A percentile compares a stretch with the other conserved stretches of the same genome.
Conservation (phyloP, 2,797 vertebrate genomes). For the Ptychobarbus kaznakovi region DNA sequence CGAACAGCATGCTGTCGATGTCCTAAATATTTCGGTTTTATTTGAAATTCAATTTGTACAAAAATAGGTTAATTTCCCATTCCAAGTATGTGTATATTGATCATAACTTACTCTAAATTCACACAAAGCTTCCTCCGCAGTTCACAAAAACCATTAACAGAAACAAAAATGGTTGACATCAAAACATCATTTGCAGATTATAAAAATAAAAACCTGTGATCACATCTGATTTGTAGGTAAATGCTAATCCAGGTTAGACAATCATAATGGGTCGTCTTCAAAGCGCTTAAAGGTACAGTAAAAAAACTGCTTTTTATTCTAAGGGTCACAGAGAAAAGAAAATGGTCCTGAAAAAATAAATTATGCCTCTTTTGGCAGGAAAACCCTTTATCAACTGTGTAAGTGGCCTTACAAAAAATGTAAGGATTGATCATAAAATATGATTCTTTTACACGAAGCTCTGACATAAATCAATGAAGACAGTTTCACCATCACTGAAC, state of each 20-base stretch:
- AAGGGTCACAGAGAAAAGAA: background rate
- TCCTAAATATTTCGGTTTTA: constrained; percentile 44
- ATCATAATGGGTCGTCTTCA: background rate
- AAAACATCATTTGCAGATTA: background rate
- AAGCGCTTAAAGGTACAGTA: background rate
- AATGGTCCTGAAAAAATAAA: background rate
- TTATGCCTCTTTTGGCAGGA: background rate
- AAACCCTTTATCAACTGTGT: background rate
- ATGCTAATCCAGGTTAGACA: constrained; percentile 1
- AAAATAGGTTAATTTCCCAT: constrained; percentile 56
- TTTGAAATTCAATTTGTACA: constrained; percentile 60
- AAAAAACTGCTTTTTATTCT: background rate
- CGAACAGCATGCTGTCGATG: constrained; percentile 23
- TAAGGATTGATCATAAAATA: constrained; percentile 56
- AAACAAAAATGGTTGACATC: background rate
- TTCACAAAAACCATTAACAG: background rate
- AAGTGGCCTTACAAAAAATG: background rate
- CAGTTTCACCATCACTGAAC: constrained; percentile 51
- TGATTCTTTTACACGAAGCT: constrained; percentile 61
- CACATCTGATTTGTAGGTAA: background rate
- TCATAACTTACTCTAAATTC: constrained; percentile 14
- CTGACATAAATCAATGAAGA: constrained; percentile 60
- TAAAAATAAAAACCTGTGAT: background rate
- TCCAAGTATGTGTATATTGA: constrained; percentile 62
- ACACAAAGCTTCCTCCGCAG: background rate